These are phyloP conservation scores for Syngnathus typhle DNA, from an alignment of 2,113 vertebrate species.

Conservation along the genomic window DNA sequence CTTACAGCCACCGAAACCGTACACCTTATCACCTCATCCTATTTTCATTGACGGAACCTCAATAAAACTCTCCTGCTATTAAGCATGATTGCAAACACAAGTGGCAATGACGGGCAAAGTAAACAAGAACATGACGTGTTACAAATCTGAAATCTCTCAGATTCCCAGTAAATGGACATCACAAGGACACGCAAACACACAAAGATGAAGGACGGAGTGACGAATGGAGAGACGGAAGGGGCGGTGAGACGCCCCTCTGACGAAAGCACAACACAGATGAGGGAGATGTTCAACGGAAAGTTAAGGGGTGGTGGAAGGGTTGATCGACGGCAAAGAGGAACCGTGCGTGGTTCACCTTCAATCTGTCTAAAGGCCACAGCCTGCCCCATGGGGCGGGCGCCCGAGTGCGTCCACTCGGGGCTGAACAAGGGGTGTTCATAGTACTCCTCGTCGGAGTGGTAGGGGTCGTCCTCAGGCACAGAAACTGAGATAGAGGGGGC, in stretches of 20 bases:
- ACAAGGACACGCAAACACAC: slow-evolving; percentile 50
- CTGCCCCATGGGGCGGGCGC: slow-evolving; percentile 77
- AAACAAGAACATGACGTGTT: slow-evolving; percentile 29
- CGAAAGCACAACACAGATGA: slow-evolving; percentile 58
- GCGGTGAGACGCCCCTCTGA: slow-evolving; percentile 32
- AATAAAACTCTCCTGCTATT: slow-evolving; percentile 23
- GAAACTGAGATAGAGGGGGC: slow-evolving; percentile 92
- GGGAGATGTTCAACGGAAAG: slow-evolving; percentile 36
- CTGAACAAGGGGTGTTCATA: slow-evolving; percentile 94
- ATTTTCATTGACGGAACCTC: slow-evolving; percentile 14
- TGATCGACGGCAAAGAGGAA: slow-evolving; percentile 70
- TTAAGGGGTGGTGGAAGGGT: slow-evolving; percentile 34
- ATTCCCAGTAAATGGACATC: slow-evolving; percentile 43
- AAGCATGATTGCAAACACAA: slow-evolving; percentile 39
- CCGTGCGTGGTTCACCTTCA: slow-evolving; percentile 91
- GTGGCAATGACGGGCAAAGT: slow-evolving; percentile 46
- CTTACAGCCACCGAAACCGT: neutral
- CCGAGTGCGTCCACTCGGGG: slow-evolving; percentile 84
- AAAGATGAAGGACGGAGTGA: slow-evolving; percentile 48
- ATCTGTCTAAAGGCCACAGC: slow-evolving; percentile 83
- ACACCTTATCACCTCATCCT: neutral
- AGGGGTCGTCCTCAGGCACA: slow-evolving; percentile 88
- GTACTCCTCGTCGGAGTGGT: slow-evolving; percentile 88
- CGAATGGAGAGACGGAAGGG: slow-evolving; percentile 41
- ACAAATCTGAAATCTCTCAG: slow-evolving; percentile 45